phyloP scores from a whole-genome alignment of 2,113 vertebrate genomes.

The Leptocoma aspasia region DNA sequence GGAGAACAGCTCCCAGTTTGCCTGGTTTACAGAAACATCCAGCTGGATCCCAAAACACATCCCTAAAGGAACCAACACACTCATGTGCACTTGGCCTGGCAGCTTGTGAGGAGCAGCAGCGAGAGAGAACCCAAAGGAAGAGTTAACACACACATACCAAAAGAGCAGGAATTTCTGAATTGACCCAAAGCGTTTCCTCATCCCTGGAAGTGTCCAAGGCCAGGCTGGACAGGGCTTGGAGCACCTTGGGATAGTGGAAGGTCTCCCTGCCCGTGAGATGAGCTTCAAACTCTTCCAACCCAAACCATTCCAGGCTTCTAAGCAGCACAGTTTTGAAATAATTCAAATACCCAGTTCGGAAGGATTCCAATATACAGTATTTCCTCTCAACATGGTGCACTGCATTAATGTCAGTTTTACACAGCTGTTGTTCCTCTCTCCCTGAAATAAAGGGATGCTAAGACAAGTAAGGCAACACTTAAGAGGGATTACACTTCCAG shows the following conservation, averaged over 20 bases:
- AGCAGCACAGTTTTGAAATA: not conserved
- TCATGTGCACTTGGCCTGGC: not conserved
- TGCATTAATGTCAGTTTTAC: not conserved
- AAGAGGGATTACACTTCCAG: slow-evolving; percentile 4
- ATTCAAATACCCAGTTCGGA: not conserved
- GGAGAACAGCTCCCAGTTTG: not conserved
- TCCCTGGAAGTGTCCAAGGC: not conserved
- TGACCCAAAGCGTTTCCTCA: not conserved
- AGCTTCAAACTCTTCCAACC: not conserved
- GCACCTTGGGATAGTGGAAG: not conserved
- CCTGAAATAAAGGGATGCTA: not conserved
- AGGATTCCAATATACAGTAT: not conserved
- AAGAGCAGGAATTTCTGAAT: not conserved
- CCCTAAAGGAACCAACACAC: not conserved
- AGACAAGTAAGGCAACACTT: slow-evolving; percentile 18
- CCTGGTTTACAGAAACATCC: not conserved
- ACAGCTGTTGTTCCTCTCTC: not conserved
- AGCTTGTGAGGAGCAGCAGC: slow-evolving; percentile 2
- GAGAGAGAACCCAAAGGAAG: not conserved
- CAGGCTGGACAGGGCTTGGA: not conserved
- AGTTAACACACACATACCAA: not conserved
- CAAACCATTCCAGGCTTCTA: not conserved
- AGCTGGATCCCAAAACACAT: not conserved
- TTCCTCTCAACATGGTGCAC: not conserved
- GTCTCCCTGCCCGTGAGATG: accelerated